Conservation (phyloP, 2,888 invertebrate species). For the Epinotia ramella region DNA sequence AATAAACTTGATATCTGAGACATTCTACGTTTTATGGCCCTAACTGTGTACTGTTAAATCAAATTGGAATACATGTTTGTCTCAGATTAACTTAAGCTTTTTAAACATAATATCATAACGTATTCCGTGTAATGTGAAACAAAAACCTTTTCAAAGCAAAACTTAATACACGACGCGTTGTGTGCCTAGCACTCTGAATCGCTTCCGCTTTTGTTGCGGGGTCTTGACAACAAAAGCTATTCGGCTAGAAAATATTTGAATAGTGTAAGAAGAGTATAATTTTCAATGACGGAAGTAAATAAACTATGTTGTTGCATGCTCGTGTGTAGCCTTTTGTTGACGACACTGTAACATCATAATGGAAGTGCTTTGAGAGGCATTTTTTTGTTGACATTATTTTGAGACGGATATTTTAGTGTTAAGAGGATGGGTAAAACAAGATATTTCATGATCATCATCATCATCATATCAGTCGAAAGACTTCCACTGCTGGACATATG, state of each 20-base stretch:
- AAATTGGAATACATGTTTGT: no score
- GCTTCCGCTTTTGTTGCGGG: slow-evolving; percentile 55
- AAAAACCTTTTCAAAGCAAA: slow-evolving; percentile 50
- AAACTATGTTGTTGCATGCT: not conserved
- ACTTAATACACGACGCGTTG: slow-evolving; percentile 59
- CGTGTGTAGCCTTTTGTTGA: not conserved
- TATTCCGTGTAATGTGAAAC: slow-evolving; percentile 23
- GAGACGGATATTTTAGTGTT: no score
- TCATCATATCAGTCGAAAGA: no score
- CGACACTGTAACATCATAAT: not conserved
- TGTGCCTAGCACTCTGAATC: slow-evolving; percentile 60
- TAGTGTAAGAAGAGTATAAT: slow-evolving; percentile 55
- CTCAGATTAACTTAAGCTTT: not conserved
- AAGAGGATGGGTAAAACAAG: no score
- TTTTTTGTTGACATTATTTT: not conserved
- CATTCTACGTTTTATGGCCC: no score
- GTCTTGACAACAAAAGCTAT: slow-evolving; percentile 51
- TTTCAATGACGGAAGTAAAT: slow-evolving; percentile 49
- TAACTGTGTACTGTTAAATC: no score
- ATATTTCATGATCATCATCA: no score
- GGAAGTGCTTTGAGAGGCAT: not conserved
- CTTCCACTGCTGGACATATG: no score
- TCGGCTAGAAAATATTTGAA: slow-evolving; percentile 55
- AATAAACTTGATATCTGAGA: no score
- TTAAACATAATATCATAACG: not conserved